These are phyloP conservation scores for Palythoa grandis DNA, from an alignment of 92 coral and sea anemone species.

Conservation along the genomic window DNA sequence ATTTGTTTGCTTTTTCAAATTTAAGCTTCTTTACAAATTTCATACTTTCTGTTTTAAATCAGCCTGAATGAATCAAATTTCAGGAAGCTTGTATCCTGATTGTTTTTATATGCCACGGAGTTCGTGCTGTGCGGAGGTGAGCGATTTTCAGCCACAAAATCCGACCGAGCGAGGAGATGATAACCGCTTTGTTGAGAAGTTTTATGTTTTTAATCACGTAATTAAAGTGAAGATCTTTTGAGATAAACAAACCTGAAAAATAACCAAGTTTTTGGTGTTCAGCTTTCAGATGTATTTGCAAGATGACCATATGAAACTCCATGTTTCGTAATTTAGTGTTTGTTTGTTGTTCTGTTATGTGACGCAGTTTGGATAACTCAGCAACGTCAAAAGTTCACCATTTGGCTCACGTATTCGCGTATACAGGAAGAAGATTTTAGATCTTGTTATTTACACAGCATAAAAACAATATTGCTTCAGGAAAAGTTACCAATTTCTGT, in stretches of 20 bases:
- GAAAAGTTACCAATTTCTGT: neutral
- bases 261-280: neutral
- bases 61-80: neutral
- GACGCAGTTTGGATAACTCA: neutral
- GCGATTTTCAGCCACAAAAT: neutral
- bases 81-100: neutral
- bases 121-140: conserved; percentile 17
- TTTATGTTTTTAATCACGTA: neutral
- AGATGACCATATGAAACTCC: neutral
- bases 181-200: neutral
- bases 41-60: neutral
- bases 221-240: neutral
- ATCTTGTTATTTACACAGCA: neutral
- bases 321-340: neutral
- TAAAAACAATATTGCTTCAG: neutral
- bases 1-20: neutral
- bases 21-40: neutral
- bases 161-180: neutral
- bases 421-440: neutral
- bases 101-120: neutral
- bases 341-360: neutral
- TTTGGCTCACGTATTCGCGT: neutral
- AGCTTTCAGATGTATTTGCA: neutral
- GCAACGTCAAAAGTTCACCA: conserved; percentile 15
- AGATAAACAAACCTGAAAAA: neutral